phyloP scores from a whole-genome alignment of 1,140 invertebrate species.

The Camponotus vicinus region DNA sequence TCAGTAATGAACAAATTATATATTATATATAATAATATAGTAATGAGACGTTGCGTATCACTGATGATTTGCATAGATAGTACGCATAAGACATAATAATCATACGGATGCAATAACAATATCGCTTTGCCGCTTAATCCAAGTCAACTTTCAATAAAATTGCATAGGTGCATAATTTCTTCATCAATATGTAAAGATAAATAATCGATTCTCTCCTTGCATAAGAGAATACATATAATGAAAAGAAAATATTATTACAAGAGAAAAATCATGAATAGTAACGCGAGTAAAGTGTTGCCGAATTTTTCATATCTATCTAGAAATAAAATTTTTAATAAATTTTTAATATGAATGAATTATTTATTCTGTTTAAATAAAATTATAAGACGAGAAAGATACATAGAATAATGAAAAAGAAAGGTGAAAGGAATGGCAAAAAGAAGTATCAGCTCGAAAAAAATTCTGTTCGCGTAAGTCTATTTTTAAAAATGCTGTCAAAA shows the following conservation, averaged over 20 bases:
- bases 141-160: slow-evolving; percentile 23
- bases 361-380: neutral
- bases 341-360: neutral
- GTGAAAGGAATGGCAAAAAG: no score
- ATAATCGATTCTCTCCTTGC: neutral
- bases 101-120: slow-evolving; percentile 22
- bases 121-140: neutral
- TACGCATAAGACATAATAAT: slow-evolving; percentile 22
- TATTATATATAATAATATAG: slow-evolving; percentile 25
- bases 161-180: slow-evolving; percentile 25
- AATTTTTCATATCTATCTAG: neutral
- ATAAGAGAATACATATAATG: neutral
- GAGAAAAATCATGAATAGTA: neutral
- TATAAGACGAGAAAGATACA: neutral
- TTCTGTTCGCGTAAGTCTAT: no score
- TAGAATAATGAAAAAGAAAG: neutral
- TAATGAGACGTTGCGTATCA: slow-evolving; percentile 29
- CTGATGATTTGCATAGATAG: slow-evolving; percentile 42
- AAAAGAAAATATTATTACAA: neutral
- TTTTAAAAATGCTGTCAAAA: no score
- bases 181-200: slow-evolving; percentile 42
- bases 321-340: no score
- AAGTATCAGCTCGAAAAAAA: no score
- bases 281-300: neutral
- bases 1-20: slow-evolving; percentile 44